Base-by-base conservation (phyloP, 2,888 invertebrate species). In the Eupithecia insigniata region DNA sequence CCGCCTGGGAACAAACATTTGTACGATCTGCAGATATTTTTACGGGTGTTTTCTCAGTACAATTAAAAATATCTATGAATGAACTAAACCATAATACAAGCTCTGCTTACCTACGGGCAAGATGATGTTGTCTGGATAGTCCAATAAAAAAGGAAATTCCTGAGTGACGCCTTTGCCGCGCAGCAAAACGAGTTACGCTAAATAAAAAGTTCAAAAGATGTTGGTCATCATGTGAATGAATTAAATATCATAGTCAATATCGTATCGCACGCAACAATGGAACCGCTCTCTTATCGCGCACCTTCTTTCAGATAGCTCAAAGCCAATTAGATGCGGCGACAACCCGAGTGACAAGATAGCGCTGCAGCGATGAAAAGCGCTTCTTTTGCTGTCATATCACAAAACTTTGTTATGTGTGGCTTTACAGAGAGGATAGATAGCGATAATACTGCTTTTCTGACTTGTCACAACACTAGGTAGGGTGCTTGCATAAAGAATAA, bases 251-350 rank as follows among this genome's bases (percentile, higher is more conserved):
- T 1, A 36, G 55, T 30, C 36, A 66, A 55, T 69, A 61, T 67
- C 79, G 79, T 75, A 7, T 8, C 72, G 83, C 83, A 84, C 84
- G 58, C 67, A 64, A 69, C 76, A 84, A 69, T 87, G 91, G 83
- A 77, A 77, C 83, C 76, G 55, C 78, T 43, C 82, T 60, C 81
- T 67, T 87, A 90, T 88, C 86, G 83, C 83, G 82, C 80, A 83
- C 80, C 84, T 83, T 82, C 90, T 90, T 89, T 86, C 88, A 92
- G 90, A 90, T 89, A 87, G 88, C 90, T 92, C 91, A 91, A 92
- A 92, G 92, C 92, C 92, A 92, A 92, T 92, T 92, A 92, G 90
- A 89, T 89, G 91, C 87, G 84, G 87, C 83, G 91, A 90, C 90
- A 90, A 87, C 87, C 82, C 83, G 79, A 86, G 87, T 83, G 82